Conservation (phyloP, 2,113 vertebrate species). For the Gymnorhina tibicen region DNA sequence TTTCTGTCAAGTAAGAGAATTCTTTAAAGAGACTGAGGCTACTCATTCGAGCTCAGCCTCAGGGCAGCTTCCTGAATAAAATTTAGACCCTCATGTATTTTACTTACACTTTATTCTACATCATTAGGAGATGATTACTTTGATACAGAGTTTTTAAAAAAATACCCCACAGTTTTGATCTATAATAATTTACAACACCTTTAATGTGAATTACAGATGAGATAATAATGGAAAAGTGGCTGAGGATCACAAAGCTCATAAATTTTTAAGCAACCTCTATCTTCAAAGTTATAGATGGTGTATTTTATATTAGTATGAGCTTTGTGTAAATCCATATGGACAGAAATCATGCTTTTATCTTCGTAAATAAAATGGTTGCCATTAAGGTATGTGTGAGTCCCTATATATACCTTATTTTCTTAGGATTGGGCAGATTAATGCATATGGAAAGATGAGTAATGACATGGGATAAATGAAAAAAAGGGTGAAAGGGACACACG, state of each 20-base stretch:
- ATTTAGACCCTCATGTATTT: background rate
- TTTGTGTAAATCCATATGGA: background rate
- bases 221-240: background rate
- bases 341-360: background rate
- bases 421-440: background rate
- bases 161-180: background rate
- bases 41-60: background rate
- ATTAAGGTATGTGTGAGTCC: background rate
- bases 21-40: background rate
- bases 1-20: background rate
- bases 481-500: background rate
- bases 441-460: background rate
- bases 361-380: background rate
- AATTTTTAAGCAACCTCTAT: background rate
- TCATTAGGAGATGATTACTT: background rate
- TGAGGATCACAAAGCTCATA: background rate
- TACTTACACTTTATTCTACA: background rate
- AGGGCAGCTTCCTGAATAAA: background rate
- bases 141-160: background rate
- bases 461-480: background rate
- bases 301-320: background rate
- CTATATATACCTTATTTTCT: background rate
- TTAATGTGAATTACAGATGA: background rate
- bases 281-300: background rate
- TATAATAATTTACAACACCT: background rate